Conservation (phyloP, 2,888 invertebrate species). For the Cybosia mesomella region DNA sequence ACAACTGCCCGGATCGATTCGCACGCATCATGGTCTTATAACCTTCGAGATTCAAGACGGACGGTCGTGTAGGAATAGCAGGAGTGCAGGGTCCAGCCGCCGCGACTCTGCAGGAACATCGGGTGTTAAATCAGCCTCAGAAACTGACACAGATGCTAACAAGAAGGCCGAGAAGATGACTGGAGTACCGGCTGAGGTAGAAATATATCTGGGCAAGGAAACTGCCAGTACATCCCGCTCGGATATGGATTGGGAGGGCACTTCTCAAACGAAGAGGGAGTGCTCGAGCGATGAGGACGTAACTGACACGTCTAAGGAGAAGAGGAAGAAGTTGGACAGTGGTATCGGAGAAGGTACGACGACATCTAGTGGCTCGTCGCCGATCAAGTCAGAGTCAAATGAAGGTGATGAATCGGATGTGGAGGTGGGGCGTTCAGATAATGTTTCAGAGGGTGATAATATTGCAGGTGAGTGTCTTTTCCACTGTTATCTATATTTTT, state of each 20-base stretch:
- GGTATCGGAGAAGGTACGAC: slow-evolving; percentile 85
- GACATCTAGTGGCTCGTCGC: slow-evolving; percentile 61
- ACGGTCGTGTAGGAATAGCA: slow-evolving; percentile 18
- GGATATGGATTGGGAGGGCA: slow-evolving; percentile 55
- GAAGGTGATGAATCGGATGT: slow-evolving; percentile 42
- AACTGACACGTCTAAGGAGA: slow-evolving; percentile 45
- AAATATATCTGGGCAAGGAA: slow-evolving; percentile 60
- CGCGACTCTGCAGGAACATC: neutral
- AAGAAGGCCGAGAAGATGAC: slow-evolving; percentile 12
- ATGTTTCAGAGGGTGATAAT: slow-evolving; percentile 29
- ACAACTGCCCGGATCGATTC: slow-evolving; percentile 23
- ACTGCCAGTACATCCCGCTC: slow-evolving; percentile 46
- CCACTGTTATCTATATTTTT: neutral
- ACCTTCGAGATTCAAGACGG: slow-evolving; percentile 60
- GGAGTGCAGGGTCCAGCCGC: neutral
- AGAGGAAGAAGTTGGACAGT: slow-evolving; percentile 88
- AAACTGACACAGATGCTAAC: neutral
- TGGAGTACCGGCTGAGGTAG: slow-evolving; percentile 56
- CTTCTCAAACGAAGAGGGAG: slow-evolving; percentile 29
- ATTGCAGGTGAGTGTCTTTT: slow-evolving; percentile 24
- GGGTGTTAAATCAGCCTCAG: slow-evolving; percentile 5
- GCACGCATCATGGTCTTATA: slow-evolving; percentile 53
- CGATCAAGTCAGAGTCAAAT: slow-evolving; percentile 52
- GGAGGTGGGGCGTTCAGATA: slow-evolving; percentile 29
- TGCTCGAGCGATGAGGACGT: slow-evolving; percentile 48